A percentile compares a stretch with the other conserved stretches of the same genome.
Evolutionary conservation across 2,888 invertebrate genomes (phyloP).

Genomic region (Eucriotettix oculatus): DNA sequence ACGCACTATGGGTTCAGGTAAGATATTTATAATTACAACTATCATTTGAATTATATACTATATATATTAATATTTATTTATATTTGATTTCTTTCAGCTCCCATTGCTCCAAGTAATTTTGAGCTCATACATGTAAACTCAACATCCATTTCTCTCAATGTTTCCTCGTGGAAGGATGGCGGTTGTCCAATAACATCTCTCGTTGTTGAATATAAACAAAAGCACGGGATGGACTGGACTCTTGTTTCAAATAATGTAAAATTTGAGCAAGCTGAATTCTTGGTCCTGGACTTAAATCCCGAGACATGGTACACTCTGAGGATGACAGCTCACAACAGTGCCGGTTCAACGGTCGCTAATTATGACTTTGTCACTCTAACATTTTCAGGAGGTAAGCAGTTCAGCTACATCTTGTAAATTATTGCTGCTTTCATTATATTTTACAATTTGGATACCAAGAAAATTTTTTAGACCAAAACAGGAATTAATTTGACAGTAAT

Average conservation of each 20-base stretch:
- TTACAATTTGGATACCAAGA: neutral
- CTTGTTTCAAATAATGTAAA: slow-evolving; percentile 16
- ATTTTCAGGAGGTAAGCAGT: slow-evolving; percentile 15
- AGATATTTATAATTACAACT: slow-evolving; percentile 7
- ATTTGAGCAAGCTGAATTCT: slow-evolving; percentile 16
- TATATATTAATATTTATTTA: too few relatives aligned
- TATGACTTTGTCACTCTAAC: slow-evolving; percentile 19
- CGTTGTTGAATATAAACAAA: slow-evolving; percentile 22
- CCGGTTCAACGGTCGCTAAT: slow-evolving; percentile 18
- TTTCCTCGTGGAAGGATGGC: slow-evolving; percentile 24
- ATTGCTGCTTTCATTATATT: neutral
- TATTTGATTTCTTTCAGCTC: slow-evolving; percentile 19
- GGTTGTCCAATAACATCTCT: slow-evolving; percentile 27
- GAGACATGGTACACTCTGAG: slow-evolving; percentile 19
- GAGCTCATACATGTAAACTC: slow-evolving; percentile 24
- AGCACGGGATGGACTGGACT: slow-evolving; percentile 12
- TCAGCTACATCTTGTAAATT: too few relatives aligned
- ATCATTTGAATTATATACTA: too few relatives aligned
- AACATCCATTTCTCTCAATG: slow-evolving; percentile 24
- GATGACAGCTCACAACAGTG: slow-evolving; percentile 18
- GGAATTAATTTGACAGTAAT: neutral
- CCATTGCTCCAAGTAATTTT: slow-evolving; percentile 24
- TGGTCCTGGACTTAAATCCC: slow-evolving; percentile 17
- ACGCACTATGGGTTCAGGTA: slow-evolving; percentile 26
- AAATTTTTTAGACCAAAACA: neutral